Base-by-base conservation (phyloP, 92 coral and sea anemone genomes). In the Montipora capitata region DNA sequence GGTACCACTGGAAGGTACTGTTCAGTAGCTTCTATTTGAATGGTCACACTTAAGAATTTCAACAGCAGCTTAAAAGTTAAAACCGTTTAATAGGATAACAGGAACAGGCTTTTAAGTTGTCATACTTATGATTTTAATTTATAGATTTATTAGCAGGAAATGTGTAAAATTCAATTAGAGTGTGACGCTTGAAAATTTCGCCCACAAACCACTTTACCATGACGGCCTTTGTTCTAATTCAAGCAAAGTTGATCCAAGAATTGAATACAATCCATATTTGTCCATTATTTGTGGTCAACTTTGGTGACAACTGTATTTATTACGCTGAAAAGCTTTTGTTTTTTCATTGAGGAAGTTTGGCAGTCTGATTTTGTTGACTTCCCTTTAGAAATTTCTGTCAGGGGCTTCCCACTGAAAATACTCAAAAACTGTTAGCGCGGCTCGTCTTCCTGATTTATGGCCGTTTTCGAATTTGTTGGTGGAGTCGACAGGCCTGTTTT, bases 301-400 rank as follows among this genome's bases (percentile, higher is more conserved):
- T 27, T 79, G 20, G 20, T 68, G 39, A 15, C 10, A 40, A 54
- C 54, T 81, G n/a, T 7, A n/a, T 39, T 42, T 20, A 66, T 66
- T 64, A 67, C 12, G 35, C 38, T n/a, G 51, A 16, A 81, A 69
- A 49, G 52, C 76, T 51, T 68, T 54, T 39, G 40, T 52, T 48
- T 68, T 16, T 52, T 18, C 57, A 66, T 68, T 52, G 40, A 5
- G 4, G 51, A 27, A 80, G 7, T 61, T 42, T 58, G 61, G 38
- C 77, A 52, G 65, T 44, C 68, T 81, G 67, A 39, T 81, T 52
- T 69, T 68, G 56, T 52, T 39, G 77, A n/a, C 39, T 40, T 73
- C 51, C 41, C 52, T 4, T 44, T 10, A 39, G 39, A 49, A 7
- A 1, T 3, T 67, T 10, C 44, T 65, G 76, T 48, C 74, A 66